Evolutionary conservation across 1,140 invertebrate species (phyloP), one percentile per base, ranked within the genome.

Genomic region (Anthonomus grandis): DNA sequence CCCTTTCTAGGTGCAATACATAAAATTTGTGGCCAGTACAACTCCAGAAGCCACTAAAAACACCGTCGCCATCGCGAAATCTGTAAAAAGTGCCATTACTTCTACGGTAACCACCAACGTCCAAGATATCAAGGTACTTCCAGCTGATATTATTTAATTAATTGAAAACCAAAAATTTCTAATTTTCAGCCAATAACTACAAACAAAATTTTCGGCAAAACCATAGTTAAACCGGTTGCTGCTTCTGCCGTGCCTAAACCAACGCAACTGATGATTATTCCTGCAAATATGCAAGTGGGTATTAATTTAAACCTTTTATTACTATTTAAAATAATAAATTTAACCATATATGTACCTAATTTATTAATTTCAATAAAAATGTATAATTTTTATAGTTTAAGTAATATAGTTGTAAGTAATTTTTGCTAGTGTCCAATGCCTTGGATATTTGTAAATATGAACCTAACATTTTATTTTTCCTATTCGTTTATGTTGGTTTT

Each of bases 1-100:
- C 4, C 15, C 9, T 39, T 9, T 39, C 12, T 19, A 85, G 83
- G 79, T 87, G 37, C 85, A 87, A 70, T 87, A 86, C 70, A 85
- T 89, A 3, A 76, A 86, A 64, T 74, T 89, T 50, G 81, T 89
- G 3, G 83, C 82, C 66, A 78, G 74, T 22, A 65, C 76, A 27
- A 71, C 78, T 74, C 75, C 76, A 12, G 74, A 17, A 45, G 70
- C 75, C 5, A 73, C 74, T 62, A 64, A 74, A 36, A 73, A 75
- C 41, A 60, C 72, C 22, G 70, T 63, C 31, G 24, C 59, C 24
- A 38, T 63, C 24, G 47, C 60, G 10, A 63, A 44, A 48, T 57
- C 58, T 15, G 31, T 59, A 19, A 62, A 58, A 48, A 58, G 52
- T n/a, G 22, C 47, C 8, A 34, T 2, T 34, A 5, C 45, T 39